Evolutionary conservation across 2,888 invertebrate species (phyloP).

Genomic region (Tenthredo scrophulariae): DNA sequence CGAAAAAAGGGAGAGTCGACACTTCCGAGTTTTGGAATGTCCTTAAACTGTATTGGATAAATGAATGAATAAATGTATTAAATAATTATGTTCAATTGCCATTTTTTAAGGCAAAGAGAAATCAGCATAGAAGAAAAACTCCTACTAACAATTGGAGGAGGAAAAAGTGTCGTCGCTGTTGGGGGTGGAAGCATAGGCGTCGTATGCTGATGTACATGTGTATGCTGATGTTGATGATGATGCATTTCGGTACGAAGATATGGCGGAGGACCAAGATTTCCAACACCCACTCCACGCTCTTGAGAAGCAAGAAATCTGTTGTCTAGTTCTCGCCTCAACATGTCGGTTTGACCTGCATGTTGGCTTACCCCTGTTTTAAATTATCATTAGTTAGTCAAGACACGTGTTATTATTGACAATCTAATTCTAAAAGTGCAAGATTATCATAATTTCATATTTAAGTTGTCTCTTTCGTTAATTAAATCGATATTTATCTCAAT

Average conservation of each 20-base stretch:
- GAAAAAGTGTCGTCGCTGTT: conserved; percentile 80
- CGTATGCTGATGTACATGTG: conserved; percentile 93
- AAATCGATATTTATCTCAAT: background rate
- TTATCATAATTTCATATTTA: background rate
- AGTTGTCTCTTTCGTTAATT: background rate
- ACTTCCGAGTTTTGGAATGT: conserved; percentile 91
- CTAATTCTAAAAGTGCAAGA: background rate
- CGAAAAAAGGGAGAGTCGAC: conserved; percentile 91
- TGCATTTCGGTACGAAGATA: conserved; percentile 92
- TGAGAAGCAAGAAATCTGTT: conserved; percentile 94
- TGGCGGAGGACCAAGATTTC: conserved; percentile 80
- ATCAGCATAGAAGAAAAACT: conserved; percentile 50
- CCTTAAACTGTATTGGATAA: conserved; percentile 85
- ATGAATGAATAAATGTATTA: conserved; percentile 18
- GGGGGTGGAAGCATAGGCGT: conserved; percentile 84
- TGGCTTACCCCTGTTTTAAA: conserved; percentile 72
- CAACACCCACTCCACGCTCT: conserved; percentile 81
- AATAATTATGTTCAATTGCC: background rate
- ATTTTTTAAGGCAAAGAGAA: background rate
- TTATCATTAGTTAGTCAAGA: conserved; percentile 12
- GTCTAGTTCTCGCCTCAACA: conserved; percentile 93
- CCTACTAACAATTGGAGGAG: conserved; percentile 84
- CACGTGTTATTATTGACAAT: background rate
- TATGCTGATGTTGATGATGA: conserved; percentile 96
- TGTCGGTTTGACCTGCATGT: conserved; percentile 87